A percentile compares a stretch with the other conserved stretches of the same genome.
phyloP scores from a whole-genome alignment of 2,797 vertebrate species.

The Microhierax caerulescens region DNA sequence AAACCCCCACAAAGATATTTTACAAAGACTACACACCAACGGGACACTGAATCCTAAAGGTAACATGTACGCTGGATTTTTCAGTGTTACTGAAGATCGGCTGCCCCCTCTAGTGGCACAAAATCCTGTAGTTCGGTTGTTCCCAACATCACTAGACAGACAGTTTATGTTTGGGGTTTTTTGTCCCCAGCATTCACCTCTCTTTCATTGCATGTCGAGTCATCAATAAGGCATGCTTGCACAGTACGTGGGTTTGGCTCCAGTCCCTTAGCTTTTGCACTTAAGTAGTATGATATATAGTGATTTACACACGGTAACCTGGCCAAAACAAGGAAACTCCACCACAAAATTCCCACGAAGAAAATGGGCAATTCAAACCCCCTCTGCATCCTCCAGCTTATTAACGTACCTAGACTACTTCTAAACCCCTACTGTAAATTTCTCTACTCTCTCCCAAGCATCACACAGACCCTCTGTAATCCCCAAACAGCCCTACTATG shows the following conservation, averaged over 20 bases:
- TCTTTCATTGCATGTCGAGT: not conserved
- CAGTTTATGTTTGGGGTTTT: no score
- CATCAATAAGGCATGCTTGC: accelerated
- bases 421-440: not conserved
- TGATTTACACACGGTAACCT: accelerated
- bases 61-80: accelerated
- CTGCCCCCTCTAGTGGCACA: constrained; percentile 29
- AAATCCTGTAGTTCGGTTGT: not conserved
- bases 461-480: not conserved
- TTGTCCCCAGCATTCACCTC: accelerated
- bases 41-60: not conserved
- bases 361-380: not conserved
- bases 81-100: not conserved
- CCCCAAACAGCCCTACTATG: not conserved
- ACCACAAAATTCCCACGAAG: not conserved
- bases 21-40: not conserved
- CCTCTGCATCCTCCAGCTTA: not conserved
- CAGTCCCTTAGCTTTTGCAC: not conserved
- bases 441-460: not conserved
- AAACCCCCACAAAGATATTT: not conserved
- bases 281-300: not conserved
- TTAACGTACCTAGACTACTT: not conserved
- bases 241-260: no score
- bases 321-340: not conserved
- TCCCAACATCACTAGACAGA: not conserved